These are phyloP conservation scores for Hemicrepidius hirtus DNA, from an alignment of 2,888 invertebrate species.

Conservation along the genomic window DNA sequence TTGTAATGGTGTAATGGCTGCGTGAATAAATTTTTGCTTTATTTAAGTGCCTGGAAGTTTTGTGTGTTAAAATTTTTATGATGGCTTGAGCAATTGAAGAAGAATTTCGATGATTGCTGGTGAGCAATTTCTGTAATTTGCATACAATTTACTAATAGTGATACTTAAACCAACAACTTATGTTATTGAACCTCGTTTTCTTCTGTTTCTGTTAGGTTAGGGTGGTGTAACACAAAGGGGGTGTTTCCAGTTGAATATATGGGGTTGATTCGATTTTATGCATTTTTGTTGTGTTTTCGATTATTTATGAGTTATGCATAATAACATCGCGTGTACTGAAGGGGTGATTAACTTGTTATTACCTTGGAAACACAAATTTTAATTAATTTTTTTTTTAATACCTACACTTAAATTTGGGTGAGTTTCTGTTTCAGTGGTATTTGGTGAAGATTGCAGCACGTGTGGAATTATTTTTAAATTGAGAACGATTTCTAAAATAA, in stretches of 20 bases:
- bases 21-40: conserved; percentile 10
- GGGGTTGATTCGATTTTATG: conserved; percentile 3
- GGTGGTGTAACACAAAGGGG: conserved; percentile 13
- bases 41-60: conserved; percentile 36
- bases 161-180: background rate
- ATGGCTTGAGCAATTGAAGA: conserved; percentile 30
- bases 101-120: conserved; percentile 31
- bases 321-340: background rate
- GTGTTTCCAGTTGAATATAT: background rate
- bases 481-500: conserved; percentile 17
- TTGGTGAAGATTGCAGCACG: conserved; percentile 9
- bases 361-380: conserved; percentile 21
- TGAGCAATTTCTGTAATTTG: conserved; percentile 38
- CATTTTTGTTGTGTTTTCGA: background rate
- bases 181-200: background rate
- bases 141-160: conserved; percentile 29
- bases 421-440: background rate
- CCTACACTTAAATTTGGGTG: background rate
- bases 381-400: too few species aligned
- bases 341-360: conserved; percentile 21
- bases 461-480: conserved; percentile 24
- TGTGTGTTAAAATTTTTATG: conserved; percentile 35
- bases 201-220: conserved; percentile 12
- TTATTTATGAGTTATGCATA: background rate
- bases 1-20: conserved; percentile 1